Conservation (phyloP, 2,113 vertebrate genomes). For the Bufo gargarizans region DNA sequence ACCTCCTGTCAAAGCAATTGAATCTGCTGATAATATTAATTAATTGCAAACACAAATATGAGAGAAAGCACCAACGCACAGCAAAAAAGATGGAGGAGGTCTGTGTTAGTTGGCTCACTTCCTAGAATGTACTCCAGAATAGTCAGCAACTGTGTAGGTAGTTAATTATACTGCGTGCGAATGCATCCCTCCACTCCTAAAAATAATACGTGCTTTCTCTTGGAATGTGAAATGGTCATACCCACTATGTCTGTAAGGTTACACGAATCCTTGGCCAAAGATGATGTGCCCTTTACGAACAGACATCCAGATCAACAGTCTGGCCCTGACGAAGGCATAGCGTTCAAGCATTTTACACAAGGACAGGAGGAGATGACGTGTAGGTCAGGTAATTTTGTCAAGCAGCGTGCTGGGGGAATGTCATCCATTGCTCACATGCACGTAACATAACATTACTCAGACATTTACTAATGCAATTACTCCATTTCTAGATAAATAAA, state of each 20-base stretch:
- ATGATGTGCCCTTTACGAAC: background rate
- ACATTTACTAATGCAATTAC: conserved; percentile 39
- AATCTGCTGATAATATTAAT: conserved; percentile 42
- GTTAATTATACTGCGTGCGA: conserved; percentile 47
- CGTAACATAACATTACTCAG: conserved; percentile 12
- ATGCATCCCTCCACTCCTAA: conserved; percentile 46
- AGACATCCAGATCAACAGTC: background rate
- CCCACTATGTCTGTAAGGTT: background rate
- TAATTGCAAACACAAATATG: conserved; percentile 46
- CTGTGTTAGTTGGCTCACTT: conserved; percentile 46
- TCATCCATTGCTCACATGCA: conserved; percentile 20
- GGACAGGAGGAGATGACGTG: background rate
- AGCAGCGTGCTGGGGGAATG: background rate
- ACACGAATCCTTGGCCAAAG: background rate
- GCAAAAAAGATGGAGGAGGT: conserved; percentile 52
- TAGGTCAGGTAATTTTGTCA: background rate
- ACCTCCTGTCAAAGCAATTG: conserved; percentile 4
- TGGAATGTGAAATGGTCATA: background rate
- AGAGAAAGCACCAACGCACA: conserved; percentile 52
- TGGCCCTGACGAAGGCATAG: background rate
- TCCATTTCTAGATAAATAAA: conserved; percentile 31
- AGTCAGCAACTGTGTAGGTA: conserved; percentile 56
- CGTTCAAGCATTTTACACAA: background rate
- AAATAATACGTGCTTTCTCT: conserved; percentile 27
- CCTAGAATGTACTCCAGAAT: conserved; percentile 53